Evolutionary conservation across 2,888 invertebrate species (phyloP).

Genomic region (Pseudococcus jackbeardsleyi): DNA sequence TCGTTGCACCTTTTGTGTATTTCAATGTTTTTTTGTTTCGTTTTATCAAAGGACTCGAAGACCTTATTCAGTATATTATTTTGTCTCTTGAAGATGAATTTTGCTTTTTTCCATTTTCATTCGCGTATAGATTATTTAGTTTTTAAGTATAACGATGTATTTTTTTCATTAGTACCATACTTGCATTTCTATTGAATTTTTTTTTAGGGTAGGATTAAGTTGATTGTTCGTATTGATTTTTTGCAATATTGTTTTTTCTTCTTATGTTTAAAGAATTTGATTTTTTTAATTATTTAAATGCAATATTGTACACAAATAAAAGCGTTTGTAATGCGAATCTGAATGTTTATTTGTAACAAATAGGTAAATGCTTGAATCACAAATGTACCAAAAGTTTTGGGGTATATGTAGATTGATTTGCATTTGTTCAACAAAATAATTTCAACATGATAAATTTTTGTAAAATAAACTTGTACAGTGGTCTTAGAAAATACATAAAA

Average conservation of each 20-base stretch:
- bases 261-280: not conserved
- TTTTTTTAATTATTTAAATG: not conserved
- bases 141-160: not conserved
- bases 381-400: not conserved
- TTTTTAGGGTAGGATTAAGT: conserved; percentile 15
- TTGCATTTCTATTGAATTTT: conserved; percentile 23
- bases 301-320: conserved; percentile 16
- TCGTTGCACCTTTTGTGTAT: not conserved
- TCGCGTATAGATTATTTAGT: not conserved
- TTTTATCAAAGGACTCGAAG: not conserved
- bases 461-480: not conserved
- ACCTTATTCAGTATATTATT: not conserved
- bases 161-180: conserved; percentile 34
- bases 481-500: not conserved
- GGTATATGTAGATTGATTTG: not conserved
- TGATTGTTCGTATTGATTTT: conserved; percentile 24
- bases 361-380: conserved; percentile 26
- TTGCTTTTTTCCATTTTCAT: not conserved
- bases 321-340: conserved; percentile 4
- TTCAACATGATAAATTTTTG: conserved; percentile 20
- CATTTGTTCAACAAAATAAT: conserved; percentile 2
- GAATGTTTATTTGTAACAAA: not conserved
- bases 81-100: not conserved
- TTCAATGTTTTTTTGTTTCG: not conserved
- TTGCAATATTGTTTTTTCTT: conserved; percentile 21